Base-by-base conservation (phyloP, 2,888 invertebrate genomes). In the Erebia aethiops region DNA sequence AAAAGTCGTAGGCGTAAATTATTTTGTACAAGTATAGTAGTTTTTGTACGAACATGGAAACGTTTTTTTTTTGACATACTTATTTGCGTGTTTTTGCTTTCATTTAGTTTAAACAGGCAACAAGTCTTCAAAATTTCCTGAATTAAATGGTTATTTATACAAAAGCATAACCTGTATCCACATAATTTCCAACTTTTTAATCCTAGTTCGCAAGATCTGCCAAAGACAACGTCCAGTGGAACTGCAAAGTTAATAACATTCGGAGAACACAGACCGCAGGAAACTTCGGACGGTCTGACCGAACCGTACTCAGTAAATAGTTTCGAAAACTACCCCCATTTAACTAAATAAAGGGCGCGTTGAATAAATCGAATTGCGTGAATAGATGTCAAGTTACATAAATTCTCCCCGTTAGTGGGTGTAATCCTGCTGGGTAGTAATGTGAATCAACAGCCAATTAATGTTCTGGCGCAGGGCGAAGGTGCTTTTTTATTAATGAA, bases 281-380 rank as follows among this genome's bases (percentile, higher is more conserved):
- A 71, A 77, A 78, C 74, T 77, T 79, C 67, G 57, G 58, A 41
- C 67, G 51, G 65, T 62, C 77, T 77, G 78, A 79, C 78, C 80
- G 82, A 63, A 67, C 65, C 65, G 80, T 78, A 75, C 79, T 81
- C 83, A 75, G 77, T 78, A 78, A 84, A 84, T 80, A 81, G 80
- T 84, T 82, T 71, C 54, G 75, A 74, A 70, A 84, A 84, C 80
- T 80, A 77, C 74, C 71, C 71, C 77, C 79, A 79, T 84, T 82
- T 81, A 77, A 77, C 78, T 78, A 76, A 78, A 78, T 77, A 77
- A 81, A 77, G 74, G 74, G 75, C 67, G 72, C 76, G 71, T 71
- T 72, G 74, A 78, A 80, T 82, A 79, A 79, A 80, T 82, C 75
- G 77, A 77, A 80, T 78, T 77, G 75, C 77, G 74, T 73, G 77